A percentile compares a stretch with the other conserved stretches of the same genome.
Evolutionary conservation across 2,888 invertebrate genomes (phyloP).

Genomic region (Heliconius ethilla): DNA sequence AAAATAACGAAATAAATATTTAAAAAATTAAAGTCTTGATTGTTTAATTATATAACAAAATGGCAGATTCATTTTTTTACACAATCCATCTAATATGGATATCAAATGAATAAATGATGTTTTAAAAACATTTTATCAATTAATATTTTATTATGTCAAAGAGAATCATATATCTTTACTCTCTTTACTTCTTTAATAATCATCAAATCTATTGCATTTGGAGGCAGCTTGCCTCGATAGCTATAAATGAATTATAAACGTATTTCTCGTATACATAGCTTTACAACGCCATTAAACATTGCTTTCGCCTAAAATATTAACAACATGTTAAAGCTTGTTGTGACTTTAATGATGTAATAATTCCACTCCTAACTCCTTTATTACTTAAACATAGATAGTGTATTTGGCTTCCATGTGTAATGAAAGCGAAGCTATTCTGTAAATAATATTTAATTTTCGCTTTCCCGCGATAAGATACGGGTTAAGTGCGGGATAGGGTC

Average conservation of each 20-base stretch:
- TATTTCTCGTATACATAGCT: constrained; percentile 8
- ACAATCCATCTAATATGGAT: no score
- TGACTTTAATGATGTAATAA: constrained; percentile 36
- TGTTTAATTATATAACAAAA: no score
- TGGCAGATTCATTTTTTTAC: no score
- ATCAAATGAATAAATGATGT: no score
- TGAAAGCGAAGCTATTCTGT: not conserved
- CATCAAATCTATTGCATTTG: no score
- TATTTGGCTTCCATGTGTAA: not conserved
- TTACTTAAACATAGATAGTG: constrained; percentile 36
- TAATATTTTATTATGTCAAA: no score
- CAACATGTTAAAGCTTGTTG: constrained; percentile 29
- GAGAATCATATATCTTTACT: no score
- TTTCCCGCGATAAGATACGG: not conserved
- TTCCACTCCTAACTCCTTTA: constrained; percentile 33
- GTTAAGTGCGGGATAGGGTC: not conserved
- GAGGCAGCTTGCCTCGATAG: no score
- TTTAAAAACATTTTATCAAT: no score
- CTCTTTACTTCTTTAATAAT: no score
- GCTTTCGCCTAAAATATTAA: constrained; percentile 23
- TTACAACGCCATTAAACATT: constrained; percentile 1
- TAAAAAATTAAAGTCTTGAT: no score
- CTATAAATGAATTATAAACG: not conserved
- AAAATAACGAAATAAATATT: no score
- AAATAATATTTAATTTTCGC: not conserved